These are phyloP conservation scores for Coregonus ussuriensis DNA, from an alignment of 2,797 vertebrate species.

Conservation along the genomic window DNA sequence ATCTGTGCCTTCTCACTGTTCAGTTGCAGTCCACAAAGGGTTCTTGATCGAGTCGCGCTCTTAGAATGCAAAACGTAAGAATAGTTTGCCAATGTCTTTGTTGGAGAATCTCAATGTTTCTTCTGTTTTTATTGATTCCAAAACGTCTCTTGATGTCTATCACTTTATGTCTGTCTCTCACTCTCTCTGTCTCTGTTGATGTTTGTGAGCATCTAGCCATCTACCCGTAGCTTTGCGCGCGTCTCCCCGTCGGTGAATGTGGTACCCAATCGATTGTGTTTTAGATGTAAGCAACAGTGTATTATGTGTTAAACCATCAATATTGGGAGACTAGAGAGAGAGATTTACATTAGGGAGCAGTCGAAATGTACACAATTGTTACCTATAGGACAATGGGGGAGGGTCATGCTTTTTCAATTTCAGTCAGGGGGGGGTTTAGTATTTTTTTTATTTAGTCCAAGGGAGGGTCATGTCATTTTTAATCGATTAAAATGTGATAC, in stretches of 20 bases:
- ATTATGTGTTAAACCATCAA: no score
- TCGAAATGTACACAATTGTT: no score
- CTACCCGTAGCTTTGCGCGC: constrained; percentile 3
- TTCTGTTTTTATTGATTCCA: not conserved
- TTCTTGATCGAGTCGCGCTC: not conserved
- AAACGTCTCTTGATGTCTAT: not conserved
- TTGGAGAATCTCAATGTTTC: not conserved
- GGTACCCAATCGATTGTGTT: not conserved
- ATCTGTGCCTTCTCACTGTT: constrained; percentile 22
- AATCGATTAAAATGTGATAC: no score
- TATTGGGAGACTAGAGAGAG: no score
- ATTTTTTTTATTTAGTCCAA: no score
- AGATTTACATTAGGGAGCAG: no score
- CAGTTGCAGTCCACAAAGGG: constrained; percentile 25
- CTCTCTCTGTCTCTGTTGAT: not conserved
- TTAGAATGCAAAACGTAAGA: not conserved
- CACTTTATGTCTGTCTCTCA: not conserved
- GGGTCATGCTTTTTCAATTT: no score
- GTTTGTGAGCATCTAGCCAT: not conserved
- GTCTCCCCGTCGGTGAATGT: not conserved
- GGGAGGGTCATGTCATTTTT: no score
- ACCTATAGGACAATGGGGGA: no score
- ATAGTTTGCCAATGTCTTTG: not conserved
- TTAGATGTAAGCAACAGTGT: no score
- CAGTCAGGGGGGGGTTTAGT: no score